These are phyloP conservation scores for Bugulina stolonifera DNA, from an alignment of 2,888 invertebrate species.

Conservation along the genomic window DNA sequence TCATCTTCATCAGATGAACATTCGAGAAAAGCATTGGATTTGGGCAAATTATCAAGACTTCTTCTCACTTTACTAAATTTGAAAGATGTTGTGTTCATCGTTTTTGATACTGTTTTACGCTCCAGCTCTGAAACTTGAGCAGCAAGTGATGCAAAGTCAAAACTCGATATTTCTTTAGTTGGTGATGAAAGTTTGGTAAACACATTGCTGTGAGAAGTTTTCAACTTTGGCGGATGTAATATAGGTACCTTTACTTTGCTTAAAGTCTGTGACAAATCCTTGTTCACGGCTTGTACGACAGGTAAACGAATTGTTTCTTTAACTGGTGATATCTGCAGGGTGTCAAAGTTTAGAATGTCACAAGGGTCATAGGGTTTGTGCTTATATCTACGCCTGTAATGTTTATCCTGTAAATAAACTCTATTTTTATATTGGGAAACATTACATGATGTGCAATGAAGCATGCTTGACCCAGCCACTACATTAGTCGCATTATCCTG, in stretches of 20 bases:
- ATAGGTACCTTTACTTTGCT: conserved; percentile 57
- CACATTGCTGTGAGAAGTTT: neutral
- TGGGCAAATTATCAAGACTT: neutral
- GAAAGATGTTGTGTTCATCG: neutral
- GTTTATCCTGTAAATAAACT: neutral
- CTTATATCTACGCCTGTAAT: neutral
- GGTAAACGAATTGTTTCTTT: neutral
- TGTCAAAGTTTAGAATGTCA: neutral
- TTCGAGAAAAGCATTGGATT: neutral
- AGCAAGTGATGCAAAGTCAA: conserved; percentile 20
- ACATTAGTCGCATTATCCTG: too few relatives aligned
- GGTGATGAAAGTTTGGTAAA: neutral
- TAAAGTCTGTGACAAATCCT: neutral
- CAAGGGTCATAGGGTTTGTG: conserved; percentile 15
- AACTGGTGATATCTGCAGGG: neutral
- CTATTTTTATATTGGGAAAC: neutral
- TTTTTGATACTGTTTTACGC: neutral
- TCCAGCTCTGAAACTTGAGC: neutral
- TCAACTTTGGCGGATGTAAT: conserved; percentile 67
- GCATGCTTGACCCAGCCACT: too few relatives aligned
- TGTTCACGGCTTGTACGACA: neutral
- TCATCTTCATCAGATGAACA: neutral
- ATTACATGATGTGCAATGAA: neutral
- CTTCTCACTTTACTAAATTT: neutral
- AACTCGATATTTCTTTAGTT: neutral